Percentiles rank a stretch among this genome's conserved stretches.
Evolutionary conservation across 2,113 vertebrate species (phyloP).

Genomic region (Gorsachius goisagi): DNA sequence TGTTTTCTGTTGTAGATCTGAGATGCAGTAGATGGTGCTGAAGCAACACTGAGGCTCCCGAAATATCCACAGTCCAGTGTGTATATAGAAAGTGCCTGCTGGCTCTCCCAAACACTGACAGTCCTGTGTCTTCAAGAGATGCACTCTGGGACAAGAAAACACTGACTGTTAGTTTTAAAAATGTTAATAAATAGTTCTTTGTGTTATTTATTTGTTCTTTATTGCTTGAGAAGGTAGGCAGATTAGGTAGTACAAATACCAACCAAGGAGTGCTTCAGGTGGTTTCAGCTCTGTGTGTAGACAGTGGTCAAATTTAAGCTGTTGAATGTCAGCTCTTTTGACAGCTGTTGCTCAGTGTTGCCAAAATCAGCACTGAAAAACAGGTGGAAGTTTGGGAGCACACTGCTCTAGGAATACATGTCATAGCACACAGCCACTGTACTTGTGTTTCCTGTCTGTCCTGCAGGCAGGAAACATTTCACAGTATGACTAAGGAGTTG

Average conservation of each 20-base stretch:
- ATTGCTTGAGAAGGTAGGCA: not conserved
- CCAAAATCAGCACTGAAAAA: not conserved
- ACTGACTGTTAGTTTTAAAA: slow-evolving; percentile 20
- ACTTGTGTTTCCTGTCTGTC: not conserved
- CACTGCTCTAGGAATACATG: not conserved
- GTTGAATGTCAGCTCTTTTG: not conserved
- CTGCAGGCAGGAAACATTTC: not conserved
- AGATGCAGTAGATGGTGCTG: slow-evolving; percentile 50
- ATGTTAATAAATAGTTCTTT: slow-evolving; percentile 39
- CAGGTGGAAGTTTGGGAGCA: not conserved
- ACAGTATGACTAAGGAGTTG: not conserved
- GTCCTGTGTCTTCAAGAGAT: slow-evolving; percentile 19
- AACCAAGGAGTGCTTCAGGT: not conserved
- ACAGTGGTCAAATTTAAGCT: not conserved
- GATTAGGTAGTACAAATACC: not conserved
- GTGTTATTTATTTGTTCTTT: not conserved
- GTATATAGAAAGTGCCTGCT: not conserved
- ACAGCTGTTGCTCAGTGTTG: not conserved
- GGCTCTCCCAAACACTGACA: not conserved
- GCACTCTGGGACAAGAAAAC: not conserved
- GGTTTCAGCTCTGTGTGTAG: not conserved
- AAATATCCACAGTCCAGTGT: not conserved
- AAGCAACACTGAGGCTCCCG: slow-evolving; percentile 34
- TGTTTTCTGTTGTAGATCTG: slow-evolving; percentile 55
- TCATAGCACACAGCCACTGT: not conserved